Evolutionary conservation across 2,888 invertebrate genomes (phyloP).

Genomic region (Pilophorus perplexus): DNA sequence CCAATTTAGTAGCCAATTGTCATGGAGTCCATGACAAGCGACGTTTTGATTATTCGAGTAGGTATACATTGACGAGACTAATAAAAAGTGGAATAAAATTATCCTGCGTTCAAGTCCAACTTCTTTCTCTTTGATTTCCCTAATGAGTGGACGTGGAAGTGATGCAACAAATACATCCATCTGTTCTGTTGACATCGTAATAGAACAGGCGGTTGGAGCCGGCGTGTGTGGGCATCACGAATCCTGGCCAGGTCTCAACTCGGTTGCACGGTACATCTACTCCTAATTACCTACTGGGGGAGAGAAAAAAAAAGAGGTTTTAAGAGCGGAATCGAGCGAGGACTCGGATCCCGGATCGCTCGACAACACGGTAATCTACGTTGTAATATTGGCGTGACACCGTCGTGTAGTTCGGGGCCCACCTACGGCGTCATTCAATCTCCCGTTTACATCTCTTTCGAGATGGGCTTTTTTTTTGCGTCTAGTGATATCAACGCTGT

Average conservation of each 20-base stretch:
- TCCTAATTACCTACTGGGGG: conserved; percentile 3
- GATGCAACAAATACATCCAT: neutral
- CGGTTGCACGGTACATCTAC: conserved; percentile 8
- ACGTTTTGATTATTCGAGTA: no score
- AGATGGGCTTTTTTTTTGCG: neutral
- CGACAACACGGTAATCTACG: conserved; percentile 34
- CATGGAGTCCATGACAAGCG: no score
- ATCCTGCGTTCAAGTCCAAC: no score
- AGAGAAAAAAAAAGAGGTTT: conserved; percentile 5
- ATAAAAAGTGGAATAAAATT: no score
- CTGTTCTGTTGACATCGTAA: conserved; percentile 1
- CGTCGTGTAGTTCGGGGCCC: neutral
- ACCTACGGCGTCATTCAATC: conserved; percentile 16
- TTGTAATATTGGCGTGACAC: conserved; percentile 31
- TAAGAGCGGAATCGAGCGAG: neutral
- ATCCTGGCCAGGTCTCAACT: neutral
- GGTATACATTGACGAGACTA: no score
- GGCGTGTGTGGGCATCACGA: conserved; percentile 6
- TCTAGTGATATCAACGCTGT: conserved; percentile 5
- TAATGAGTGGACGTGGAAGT: neutral
- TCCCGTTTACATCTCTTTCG: neutral
- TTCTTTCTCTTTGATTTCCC: no score
- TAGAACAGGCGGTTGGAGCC: neutral
- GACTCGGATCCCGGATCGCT: neutral
- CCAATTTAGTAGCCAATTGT: no score